These are phyloP conservation scores for Rhinichthys osculus DNA, from an alignment of 2,797 vertebrate genomes.

Conservation along the genomic window DNA sequence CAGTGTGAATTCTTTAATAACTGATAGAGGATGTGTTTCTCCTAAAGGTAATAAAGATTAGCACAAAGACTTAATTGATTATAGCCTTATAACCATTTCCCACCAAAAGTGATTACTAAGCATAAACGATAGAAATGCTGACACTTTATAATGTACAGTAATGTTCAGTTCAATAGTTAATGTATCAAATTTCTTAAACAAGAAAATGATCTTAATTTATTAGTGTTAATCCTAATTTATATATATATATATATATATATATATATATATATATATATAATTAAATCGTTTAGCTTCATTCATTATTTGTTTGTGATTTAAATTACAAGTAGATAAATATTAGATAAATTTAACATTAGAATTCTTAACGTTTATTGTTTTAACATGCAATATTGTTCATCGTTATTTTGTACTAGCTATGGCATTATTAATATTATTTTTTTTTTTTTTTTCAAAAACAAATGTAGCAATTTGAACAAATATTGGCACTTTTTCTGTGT, in stretches of 20 bases:
- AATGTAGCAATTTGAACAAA: not conserved
- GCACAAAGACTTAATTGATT: not conserved
- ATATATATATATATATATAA: not conserved
- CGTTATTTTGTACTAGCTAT: not conserved
- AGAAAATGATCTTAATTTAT: not conserved
- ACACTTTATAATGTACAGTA: not conserved
- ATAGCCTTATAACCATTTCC: not conserved
- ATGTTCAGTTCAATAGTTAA: not conserved
- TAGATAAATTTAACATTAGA: not conserved
- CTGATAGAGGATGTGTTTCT: not conserved
- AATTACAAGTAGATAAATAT: not conserved
- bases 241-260: not conserved
- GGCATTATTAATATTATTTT: not conserved
- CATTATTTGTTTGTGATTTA: not conserved
- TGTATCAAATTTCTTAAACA: not conserved
- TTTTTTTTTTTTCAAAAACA: not conserved
- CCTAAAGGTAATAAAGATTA: not conserved
- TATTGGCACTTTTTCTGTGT: not conserved
- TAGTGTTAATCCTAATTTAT: too few species aligned
- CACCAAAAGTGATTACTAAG: not conserved
- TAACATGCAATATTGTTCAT: not conserved
- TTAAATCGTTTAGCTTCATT: not conserved
- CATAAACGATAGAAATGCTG: not conserved
- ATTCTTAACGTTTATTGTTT: not conserved
- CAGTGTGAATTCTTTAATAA: not conserved